These are phyloP conservation scores for Mobula hypostoma DNA, from an alignment of 2,113 vertebrate species.

Conservation along the genomic window DNA sequence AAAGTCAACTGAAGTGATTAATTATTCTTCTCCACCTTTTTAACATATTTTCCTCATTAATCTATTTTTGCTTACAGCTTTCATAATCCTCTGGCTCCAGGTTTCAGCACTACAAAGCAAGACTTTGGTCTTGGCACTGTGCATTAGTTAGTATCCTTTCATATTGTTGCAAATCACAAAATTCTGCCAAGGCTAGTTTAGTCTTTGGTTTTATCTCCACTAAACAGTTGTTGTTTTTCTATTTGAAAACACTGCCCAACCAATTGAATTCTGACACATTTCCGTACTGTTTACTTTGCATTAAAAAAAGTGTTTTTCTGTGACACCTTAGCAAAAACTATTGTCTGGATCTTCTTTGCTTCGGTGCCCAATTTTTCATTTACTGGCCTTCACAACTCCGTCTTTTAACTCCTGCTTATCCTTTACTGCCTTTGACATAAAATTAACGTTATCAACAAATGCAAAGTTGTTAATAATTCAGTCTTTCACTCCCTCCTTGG, in stretches of 20 bases:
- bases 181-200: not conserved
- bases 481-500: slow-evolving; percentile 29
- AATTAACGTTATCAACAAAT: slow-evolving; percentile 26
- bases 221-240: slow-evolving; percentile 11
- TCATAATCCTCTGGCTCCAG: not conserved
- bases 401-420: slow-evolving; percentile 16
- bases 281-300: not conserved
- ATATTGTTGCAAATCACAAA: slow-evolving; percentile 3
- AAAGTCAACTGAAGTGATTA: slow-evolving; percentile 8
- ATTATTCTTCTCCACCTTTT: not conserved
- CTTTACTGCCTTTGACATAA: not conserved
- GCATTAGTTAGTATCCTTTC: slow-evolving; percentile 1
- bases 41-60: slow-evolving; percentile 9
- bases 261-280: slow-evolving; percentile 31
- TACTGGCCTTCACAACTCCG: slow-evolving; percentile 4
- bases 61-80: not conserved
- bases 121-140: slow-evolving; percentile 1
- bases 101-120: slow-evolving; percentile 19
- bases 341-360: slow-evolving; percentile 16
- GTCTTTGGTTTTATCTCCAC: slow-evolving; percentile 11
- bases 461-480: slow-evolving; percentile 33
- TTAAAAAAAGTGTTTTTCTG: slow-evolving; percentile 14
- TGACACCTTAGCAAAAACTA: slow-evolving; percentile 26
- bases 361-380: slow-evolving; percentile 5
- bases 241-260: slow-evolving; percentile 14